Evolutionary conservation across 2,888 invertebrate genomes (phyloP).

Genomic region (Microchrysa polita): DNA sequence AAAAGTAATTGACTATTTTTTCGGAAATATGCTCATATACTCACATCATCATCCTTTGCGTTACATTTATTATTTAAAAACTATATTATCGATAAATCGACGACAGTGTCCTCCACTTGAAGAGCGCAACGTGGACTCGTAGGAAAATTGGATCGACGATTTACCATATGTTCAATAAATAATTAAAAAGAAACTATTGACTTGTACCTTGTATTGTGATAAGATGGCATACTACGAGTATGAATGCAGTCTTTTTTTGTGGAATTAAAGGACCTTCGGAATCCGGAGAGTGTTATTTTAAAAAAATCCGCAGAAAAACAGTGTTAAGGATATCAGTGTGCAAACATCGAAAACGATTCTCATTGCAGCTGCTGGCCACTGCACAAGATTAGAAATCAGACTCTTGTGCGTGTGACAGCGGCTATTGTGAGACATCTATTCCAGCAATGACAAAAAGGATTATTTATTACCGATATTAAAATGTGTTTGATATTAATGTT

Average conservation of each 20-base stretch:
- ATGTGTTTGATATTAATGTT: no score
- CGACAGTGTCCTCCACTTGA: not conserved
- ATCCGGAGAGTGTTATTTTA: no score
- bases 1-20: not conserved
- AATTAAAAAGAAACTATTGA: constrained; percentile 31
- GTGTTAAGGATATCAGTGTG: no score
- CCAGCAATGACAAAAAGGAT: constrained; percentile 46
- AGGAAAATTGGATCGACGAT: constrained; percentile 1
- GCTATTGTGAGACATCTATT: constrained; percentile 82
- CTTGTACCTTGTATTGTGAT: not conserved
- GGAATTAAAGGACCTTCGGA: no score
- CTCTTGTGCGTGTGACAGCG: constrained; percentile 99
- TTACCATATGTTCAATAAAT: constrained; percentile 37
- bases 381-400: constrained; percentile 93
- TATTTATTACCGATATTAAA: no score
- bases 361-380: constrained; percentile 99
- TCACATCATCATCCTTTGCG: no score
- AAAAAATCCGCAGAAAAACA: not conserved
- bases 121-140: constrained; percentile 3
- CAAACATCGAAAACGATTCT: constrained; percentile 61
- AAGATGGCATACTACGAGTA: not conserved
- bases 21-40: not conserved
- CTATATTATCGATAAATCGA: constrained; percentile 24
- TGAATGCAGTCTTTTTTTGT: no score
- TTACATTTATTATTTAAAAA: constrained; percentile 15